Base-by-base conservation (phyloP, 1,140 invertebrate genomes). In the Panagrolaimus sp. region DNA sequence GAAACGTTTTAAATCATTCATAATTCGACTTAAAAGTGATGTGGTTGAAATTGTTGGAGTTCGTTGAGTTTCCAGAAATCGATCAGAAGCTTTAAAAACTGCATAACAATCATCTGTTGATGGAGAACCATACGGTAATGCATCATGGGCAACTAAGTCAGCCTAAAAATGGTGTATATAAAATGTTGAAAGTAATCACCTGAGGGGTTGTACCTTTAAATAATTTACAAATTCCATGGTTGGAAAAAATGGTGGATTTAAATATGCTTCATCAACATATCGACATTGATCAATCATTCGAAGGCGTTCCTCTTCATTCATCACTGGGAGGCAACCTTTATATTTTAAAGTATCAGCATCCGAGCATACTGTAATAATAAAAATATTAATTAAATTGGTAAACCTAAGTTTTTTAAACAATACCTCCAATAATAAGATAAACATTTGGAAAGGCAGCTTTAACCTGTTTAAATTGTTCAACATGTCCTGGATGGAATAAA, bases 391-490 rank as follows among this genome's bases (percentile, higher is more conserved):
- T 26, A 10, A 17, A 14, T 15, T 65, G 17, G n/a, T 64, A n/a
- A 15, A 24, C 24, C 1, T 68, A 45, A 65, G 7, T 14, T 6
- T 12, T n/a, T 8, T 21, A 67, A 2, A 0, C 0, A 5, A 43
- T 85, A 93, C 92, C 70, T 87, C 95, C 96, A 76, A 98, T 94
- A 77, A 98, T 95, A 12, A 98, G 89, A 86, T 97, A 96, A 26
- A 95, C 91, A 84, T 96, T 94, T 52, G 94, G 92, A 84, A 98
- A 96, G 45, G 94, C 87, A 81, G 90, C 93, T 85, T 98, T 98
- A 14, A 94, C 94, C 86, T 98, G 96, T 89, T 95, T 91, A 43
- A 98, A 85, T 83, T 98, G 95, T 55, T 93, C 86, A 26, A 94
- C 94, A 86, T 98, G 96, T 0, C 96, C 96, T 84, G 94, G 92